Evolutionary conservation across 2,888 invertebrate species (phyloP).

Genomic region (Conomelus anceps): DNA sequence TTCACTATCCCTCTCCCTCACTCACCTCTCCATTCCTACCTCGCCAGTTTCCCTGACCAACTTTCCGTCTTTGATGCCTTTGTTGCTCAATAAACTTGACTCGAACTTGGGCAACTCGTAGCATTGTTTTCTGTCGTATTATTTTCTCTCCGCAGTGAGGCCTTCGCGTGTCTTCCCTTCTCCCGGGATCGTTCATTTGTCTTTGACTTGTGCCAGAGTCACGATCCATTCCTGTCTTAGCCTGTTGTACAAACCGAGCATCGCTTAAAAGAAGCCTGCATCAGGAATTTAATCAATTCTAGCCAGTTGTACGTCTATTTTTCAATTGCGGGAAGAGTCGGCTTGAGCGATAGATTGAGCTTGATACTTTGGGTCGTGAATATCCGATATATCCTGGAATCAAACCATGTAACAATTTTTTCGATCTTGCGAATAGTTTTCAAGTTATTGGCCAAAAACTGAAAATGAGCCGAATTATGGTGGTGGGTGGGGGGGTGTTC

Average conservation of each 20-base stretch:
- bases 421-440: too few relatives aligned
- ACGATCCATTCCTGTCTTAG: background rate
- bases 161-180: background rate
- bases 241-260: too few relatives aligned
- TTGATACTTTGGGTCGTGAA: too few relatives aligned
- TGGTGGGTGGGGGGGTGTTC: too few relatives aligned
- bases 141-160: background rate
- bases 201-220: background rate
- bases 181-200: background rate
- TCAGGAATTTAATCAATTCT: background rate
- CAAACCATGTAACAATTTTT: too few relatives aligned
- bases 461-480: too few relatives aligned
- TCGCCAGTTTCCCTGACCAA: background rate
- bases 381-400: too few relatives aligned
- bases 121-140: constrained; percentile 10
- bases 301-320: background rate
- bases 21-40: background rate
- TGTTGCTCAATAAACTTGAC: constrained; percentile 4
- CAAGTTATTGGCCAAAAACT: too few relatives aligned
- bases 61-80: background rate
- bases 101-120: background rate
- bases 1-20: background rate
- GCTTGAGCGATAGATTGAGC: too few relatives aligned
- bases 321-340: too few relatives aligned
- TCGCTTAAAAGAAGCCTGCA: background rate